Base-by-base conservation (phyloP, 2,888 invertebrate species). In the Malacosoma neustria region DNA sequence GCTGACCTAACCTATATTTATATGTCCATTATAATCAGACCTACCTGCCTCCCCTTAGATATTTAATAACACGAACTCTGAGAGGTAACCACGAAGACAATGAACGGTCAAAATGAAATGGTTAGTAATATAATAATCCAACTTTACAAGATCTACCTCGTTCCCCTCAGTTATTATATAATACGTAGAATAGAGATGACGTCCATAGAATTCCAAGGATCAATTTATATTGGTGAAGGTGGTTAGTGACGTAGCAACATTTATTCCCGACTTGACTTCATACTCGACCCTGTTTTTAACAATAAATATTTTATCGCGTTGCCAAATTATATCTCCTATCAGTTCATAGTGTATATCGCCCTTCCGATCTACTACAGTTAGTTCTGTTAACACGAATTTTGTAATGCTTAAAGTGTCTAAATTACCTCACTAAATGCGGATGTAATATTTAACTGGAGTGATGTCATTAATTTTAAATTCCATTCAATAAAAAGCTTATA, bases 1-100 rank as follows among this genome's bases (percentile, higher is more conserved):
- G 31, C 41, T 59, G 65, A 62, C 65, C 61, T 51, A 61, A 53
- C 61, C 63, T 36, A 65, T 48, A 56, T 64, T 51, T 22, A 43
- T 33, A 22, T 32, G 32, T 49, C 64, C 53, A 52, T 12, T 29
- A 7, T 48, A 38, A 12, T 14, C 5, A 42, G 48, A 49, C 14
- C 56, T 44, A 5, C 46, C 38, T 37, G 11, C n/a, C 45, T 30
- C 31, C 42, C 36, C 11, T 3, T 22, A 2, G 9, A 22, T 22
- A 2, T 7, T 22, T 7, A 6, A 7, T 22, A 22, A 22, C 22
- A 22, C 2, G 6, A 22, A 22, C 22, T 22, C 22, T 9, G 1
- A 22, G 9, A 22, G 22, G 22, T 22, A 22, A 9, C 22, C 5
- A 6, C 22, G 6, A 7, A 22, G 22, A 22, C 9, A 7, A 22